A percentile compares a stretch with the other conserved stretches of the same genome.
Evolutionary conservation across 2,888 invertebrate genomes (phyloP).

Genomic region (Cantharis rufa): DNA sequence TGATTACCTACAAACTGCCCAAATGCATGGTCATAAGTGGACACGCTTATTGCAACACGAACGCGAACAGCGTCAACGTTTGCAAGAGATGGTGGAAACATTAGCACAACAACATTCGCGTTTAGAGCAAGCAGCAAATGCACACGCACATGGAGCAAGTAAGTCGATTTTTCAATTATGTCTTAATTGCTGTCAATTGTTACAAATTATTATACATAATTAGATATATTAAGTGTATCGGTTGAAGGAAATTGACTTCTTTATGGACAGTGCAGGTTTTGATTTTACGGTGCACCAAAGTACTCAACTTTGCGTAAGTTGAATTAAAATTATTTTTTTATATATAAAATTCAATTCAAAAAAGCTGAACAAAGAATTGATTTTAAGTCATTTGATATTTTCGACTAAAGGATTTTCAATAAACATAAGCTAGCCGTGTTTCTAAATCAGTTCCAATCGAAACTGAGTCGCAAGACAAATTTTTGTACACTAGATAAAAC

Average conservation of each 20-base stretch:
- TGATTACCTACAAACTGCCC: slow-evolving; percentile 89
- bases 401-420: too few species aligned
- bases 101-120: slow-evolving; percentile 96
- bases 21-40: slow-evolving; percentile 90
- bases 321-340: background rate
- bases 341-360: background rate
- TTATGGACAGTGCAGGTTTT: background rate
- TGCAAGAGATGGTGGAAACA: slow-evolving; percentile 97
- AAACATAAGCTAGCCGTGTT: too few species aligned
- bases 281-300: background rate
- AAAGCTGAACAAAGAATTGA: too few species aligned
- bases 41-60: slow-evolving; percentile 91
- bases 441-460: too few species aligned
- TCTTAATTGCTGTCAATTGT: slow-evolving; percentile 2
- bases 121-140: slow-evolving; percentile 87
- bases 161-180: slow-evolving; percentile 37
- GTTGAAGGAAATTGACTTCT: background rate
- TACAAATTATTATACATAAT: background rate
- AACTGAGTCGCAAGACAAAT: too few species aligned
- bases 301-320: background rate
- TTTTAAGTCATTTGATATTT: too few species aligned
- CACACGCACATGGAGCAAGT: slow-evolving; percentile 61
- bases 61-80: slow-evolving; percentile 86
- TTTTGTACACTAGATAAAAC: too few species aligned
- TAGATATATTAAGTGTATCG: slow-evolving; percentile 17